Base-by-base conservation (phyloP, 2,797 vertebrate genomes). In the Pseudochirops corinnae region DNA sequence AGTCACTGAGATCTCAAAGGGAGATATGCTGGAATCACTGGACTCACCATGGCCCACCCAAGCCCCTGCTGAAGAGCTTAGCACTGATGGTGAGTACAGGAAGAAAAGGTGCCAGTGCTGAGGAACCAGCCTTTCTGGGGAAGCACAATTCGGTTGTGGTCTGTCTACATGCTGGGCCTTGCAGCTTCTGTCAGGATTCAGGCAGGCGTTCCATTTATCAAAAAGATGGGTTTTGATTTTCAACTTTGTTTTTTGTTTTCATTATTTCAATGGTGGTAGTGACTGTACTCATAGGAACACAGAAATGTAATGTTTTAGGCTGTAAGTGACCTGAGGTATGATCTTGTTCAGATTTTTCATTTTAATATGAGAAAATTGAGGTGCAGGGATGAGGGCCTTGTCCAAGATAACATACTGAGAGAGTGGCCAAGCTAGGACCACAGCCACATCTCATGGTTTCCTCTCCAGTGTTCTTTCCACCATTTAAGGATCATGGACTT, bases 1-100 rank as follows among this genome's bases (percentile, higher is more conserved):
- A 95, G 99, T 99, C 29, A 98, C 99, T 1, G 99, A 99, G 95
- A 96, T 99, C 92, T 60, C 96, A 87, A 98, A 97, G 90, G 98
- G 92, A 97, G 97, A 97, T 87, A 92, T 90, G 93, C 94, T 98
- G 58, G 93, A 97, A 58, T 96, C 95, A 0, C 93, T 94, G 82
- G 98, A 98, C 0, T 39, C 97, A 60, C 96, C 97, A 6, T 82
- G n/a, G 39, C 74, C 6, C 24, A 87, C 39, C 39, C 18, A 26
- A 50, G 94, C 95, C 46, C 98, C 97, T 98, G 97, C 33, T 96
- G 98, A 97, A 58, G 97, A 98, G n/a, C 87, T 93, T n/a, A 96
- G 98, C 93, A 94, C 67, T 55, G 98, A 97, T 18, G 99, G 99
- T 99, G 98, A 98, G 98, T 94, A 39, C n/a, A 56, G 3, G 26